Evolutionary conservation across 2,113 vertebrate genomes (phyloP).

Genomic region (Loxodonta africana): DNA sequence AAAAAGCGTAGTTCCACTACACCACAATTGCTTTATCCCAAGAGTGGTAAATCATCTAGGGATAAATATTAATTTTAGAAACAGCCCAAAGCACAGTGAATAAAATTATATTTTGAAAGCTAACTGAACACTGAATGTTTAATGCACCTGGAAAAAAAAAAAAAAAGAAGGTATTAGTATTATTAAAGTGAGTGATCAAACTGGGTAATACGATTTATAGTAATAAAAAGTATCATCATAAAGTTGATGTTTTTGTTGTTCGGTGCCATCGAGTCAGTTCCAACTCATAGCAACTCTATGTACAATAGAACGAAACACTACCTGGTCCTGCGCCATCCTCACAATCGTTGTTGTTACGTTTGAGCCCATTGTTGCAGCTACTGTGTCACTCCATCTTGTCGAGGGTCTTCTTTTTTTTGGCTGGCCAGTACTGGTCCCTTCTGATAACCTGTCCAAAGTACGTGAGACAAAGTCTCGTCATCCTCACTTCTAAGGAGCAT

Average conservation of each 20-base stretch:
- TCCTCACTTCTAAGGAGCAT: no score
- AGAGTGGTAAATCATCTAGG: neutral
- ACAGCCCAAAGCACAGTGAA: slow-evolving; percentile 12
- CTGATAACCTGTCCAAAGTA: no score
- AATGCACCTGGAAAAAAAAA: neutral
- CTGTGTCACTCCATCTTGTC: no score
- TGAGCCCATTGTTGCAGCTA: no score
- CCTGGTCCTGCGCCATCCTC: no score
- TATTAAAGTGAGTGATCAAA: slow-evolving; percentile 42
- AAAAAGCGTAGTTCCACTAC: neutral
- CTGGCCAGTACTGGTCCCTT: no score
- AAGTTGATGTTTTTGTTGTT: neutral
- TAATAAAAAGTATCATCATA: slow-evolving; percentile 26
- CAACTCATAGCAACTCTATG: no score
- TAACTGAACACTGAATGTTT: slow-evolving; percentile 16
- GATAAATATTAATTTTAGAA: slow-evolving; percentile 33
- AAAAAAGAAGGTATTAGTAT: neutral
- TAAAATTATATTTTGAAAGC: slow-evolving; percentile 41
- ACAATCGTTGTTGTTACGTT: no score
- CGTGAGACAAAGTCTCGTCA: no score
- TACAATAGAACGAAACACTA: no score
- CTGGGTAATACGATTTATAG: neutral
- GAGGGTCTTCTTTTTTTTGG: no score
- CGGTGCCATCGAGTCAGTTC: no score
- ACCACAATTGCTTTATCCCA: neutral